Conservation (phyloP, 2,113 vertebrate genomes). For the Lophotis ruficrista region DNA sequence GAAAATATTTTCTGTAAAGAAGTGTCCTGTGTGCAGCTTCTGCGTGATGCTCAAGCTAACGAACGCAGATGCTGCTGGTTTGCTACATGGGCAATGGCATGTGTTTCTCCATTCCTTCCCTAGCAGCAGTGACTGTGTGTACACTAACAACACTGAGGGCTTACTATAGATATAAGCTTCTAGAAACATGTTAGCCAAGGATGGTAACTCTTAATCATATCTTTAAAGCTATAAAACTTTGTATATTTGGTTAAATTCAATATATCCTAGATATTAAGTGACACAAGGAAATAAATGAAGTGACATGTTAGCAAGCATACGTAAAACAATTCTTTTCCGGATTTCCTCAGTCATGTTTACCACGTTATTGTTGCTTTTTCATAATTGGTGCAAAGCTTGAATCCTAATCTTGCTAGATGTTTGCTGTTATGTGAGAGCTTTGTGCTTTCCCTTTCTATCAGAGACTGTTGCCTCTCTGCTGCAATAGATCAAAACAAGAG, state of each 20-base stretch:
- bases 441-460: not conserved
- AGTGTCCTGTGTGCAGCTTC: not conserved
- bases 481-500: constrained; percentile 31
- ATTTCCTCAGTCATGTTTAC: not conserved
- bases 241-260: not conserved
- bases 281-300: not conserved
- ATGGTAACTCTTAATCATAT: not conserved
- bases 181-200: not conserved
- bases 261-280: not conserved
- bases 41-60: not conserved
- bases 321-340: not conserved
- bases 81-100: not conserved
- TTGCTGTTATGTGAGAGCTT: not conserved
- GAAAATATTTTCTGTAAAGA: not conserved
- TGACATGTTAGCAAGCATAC: not conserved
- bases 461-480: not conserved
- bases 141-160: not conserved
- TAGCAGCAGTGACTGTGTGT: not conserved
- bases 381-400: not conserved
- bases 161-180: not conserved
- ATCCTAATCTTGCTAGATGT: not conserved
- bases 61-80: not conserved
- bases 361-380: not conserved
- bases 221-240: constrained; percentile 3
- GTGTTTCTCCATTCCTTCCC: not conserved